phyloP scores from a whole-genome alignment of 1,140 invertebrate genomes.

The Orchestia grillus region DNA sequence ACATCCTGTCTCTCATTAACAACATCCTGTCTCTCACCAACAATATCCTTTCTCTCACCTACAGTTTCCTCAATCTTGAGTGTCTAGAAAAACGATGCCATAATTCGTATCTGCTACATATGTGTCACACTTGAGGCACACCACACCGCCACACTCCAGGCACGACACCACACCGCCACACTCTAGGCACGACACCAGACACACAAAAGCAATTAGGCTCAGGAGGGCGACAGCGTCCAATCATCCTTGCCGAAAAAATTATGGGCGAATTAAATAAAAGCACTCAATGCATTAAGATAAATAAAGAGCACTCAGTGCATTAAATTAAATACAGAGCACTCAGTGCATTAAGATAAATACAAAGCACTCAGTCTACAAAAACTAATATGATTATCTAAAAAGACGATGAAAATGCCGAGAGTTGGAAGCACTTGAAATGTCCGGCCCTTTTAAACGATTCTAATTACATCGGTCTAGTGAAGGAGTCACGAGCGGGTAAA shows the following conservation, averaged over 20 bases:
- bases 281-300: neutral
- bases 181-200: neutral
- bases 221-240: neutral
- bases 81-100: too few species aligned
- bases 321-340: neutral
- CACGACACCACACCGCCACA: neutral
- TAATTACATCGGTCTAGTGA: neutral
- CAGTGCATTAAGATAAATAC: neutral
- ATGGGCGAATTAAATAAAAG: neutral
- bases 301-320: neutral
- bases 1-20: too few species aligned
- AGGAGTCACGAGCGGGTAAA: neutral
- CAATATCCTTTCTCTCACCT: too few species aligned
- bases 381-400: neutral
- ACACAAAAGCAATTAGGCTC: neutral
- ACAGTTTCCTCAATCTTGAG: too few species aligned
- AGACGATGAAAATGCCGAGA: too few species aligned
- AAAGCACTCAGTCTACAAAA: neutral
- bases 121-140: too few species aligned
- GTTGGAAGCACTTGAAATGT: neutral
- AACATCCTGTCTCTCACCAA: too few species aligned
- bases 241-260: neutral
- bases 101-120: too few species aligned
- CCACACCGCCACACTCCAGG: neutral
- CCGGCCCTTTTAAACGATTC: neutral